phyloP scores from a whole-genome alignment of 2,113 vertebrate species.

The Dasyurus viverrinus region DNA sequence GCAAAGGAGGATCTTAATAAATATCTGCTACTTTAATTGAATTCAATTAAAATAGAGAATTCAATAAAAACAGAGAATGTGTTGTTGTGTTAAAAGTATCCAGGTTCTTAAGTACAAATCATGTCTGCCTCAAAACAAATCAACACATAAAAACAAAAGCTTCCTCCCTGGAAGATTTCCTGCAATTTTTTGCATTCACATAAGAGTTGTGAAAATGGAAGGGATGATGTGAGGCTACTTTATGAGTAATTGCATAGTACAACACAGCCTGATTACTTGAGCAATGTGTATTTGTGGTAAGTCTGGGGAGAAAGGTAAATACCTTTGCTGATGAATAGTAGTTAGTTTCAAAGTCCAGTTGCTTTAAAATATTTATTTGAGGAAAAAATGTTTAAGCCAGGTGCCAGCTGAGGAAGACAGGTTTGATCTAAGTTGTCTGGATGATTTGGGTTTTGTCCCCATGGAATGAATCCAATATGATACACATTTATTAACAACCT shows the following conservation, averaged over 20 bases:
- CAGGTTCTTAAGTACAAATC: not conserved
- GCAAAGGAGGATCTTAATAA: not conserved
- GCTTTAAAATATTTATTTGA: not conserved
- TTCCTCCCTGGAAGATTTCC: constrained; percentile 54
- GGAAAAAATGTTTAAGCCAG: not conserved
- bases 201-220: not conserved
- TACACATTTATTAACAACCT: not conserved
- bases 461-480: not conserved
- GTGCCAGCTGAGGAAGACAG: not conserved
- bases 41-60: not conserved
- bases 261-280: not conserved
- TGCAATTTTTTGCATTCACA: constrained; percentile 41
- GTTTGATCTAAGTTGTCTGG: not conserved
- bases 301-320: not conserved
- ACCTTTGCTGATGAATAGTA: not conserved
- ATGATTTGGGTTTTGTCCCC: not conserved
- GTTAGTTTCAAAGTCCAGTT: not conserved
- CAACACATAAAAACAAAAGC: not conserved
- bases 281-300: not conserved
- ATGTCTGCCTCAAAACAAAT: not conserved
- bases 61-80: not conserved
- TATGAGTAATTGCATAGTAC: not conserved
- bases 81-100: not conserved
- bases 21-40: not conserved
- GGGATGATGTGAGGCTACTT: not conserved